Base-by-base conservation (phyloP, 2,113 vertebrate genomes). In the Ornithorhynchus anatinus region DNA sequence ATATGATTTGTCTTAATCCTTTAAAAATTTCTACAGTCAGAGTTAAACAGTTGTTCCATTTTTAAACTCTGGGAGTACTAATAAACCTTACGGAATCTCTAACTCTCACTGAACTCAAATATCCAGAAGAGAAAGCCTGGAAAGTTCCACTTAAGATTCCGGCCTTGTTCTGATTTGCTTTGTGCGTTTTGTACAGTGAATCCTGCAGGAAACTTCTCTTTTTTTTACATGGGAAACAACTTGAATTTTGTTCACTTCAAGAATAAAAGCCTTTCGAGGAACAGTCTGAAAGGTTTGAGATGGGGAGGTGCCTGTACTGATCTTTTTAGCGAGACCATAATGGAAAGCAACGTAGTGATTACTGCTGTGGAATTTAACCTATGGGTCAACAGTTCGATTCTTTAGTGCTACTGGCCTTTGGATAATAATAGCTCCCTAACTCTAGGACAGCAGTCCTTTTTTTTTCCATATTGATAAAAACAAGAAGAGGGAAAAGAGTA, bases 291-390 rank as follows among this genome's bases (percentile, higher is more conserved):
- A 59, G 53, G 25, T 72, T 86, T 86, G 58, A 59, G 44, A 72
- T 62, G 44, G 74, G 58, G 47, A 64, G 74, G 69, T 52, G 78
- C 71, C 65, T 69, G 59, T 60, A 32, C 42, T 16, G 38, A 44
- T 57, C 75, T 59, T 85, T 85, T 74, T 57, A 79, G 50, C 68
- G 25, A 15, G 54, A 48, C 38, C 47, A 64, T 77, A 86, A 84
- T 79, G 64, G 74, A 79, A 59, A 75, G 44, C 25, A 82, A 48
- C 59, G 80, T 65, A 69, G 59, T 65, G 59, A 82, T 79, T 75
- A 82, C 73, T 8, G 36, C 56, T 59, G 50, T 45, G 62, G 40
- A 75, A 79, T 84, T 84, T 82, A 76, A 86, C 79, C 87, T 76
- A 64, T 32, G 25, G 87, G 83, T 86, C 80, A 79, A 63, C 8